These are phyloP conservation scores for Dermolepida albohirtum DNA, from an alignment of 2,888 invertebrate genomes.

Conservation along the genomic window DNA sequence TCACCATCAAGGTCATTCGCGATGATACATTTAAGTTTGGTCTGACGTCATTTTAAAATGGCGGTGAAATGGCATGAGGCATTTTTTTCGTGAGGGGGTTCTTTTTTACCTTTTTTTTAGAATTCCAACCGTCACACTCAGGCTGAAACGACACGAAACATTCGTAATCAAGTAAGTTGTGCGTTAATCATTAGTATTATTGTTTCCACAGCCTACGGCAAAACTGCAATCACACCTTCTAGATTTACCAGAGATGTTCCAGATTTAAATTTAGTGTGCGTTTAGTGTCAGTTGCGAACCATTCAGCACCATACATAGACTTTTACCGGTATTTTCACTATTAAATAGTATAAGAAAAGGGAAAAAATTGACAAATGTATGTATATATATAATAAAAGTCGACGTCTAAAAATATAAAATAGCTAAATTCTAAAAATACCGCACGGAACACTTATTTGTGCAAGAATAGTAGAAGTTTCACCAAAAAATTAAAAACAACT, in stretches of 20 bases:
- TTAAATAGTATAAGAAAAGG: constrained; percentile 1
- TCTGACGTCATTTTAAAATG: constrained; percentile 48
- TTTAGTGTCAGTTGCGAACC: no score
- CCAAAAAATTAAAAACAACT: background rate
- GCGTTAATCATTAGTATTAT: background rate
- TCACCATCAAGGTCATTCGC: constrained; percentile 39
- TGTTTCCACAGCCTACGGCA: no score
- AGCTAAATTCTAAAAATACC: constrained; percentile 26
- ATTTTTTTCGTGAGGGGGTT: constrained; percentile 27
- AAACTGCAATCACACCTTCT: no score
- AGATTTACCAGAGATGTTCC: no score
- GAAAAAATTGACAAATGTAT: background rate
- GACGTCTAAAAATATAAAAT: constrained; percentile 4
- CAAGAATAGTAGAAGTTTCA: constrained; percentile 1
- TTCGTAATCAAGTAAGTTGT: constrained; percentile 1
- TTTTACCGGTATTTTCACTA: no score
- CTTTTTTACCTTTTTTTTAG: constrained; percentile 2
- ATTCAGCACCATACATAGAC: no score
- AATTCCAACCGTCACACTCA: background rate
- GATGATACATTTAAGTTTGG: constrained; percentile 34
- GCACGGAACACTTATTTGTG: constrained; percentile 3
- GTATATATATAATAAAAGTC: no score
- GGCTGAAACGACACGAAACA: background rate
- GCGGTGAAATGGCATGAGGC: constrained; percentile 42
- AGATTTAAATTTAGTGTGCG: no score